Conservation (phyloP, 2,797 vertebrate species). For the Bradypus variegatus region DNA sequence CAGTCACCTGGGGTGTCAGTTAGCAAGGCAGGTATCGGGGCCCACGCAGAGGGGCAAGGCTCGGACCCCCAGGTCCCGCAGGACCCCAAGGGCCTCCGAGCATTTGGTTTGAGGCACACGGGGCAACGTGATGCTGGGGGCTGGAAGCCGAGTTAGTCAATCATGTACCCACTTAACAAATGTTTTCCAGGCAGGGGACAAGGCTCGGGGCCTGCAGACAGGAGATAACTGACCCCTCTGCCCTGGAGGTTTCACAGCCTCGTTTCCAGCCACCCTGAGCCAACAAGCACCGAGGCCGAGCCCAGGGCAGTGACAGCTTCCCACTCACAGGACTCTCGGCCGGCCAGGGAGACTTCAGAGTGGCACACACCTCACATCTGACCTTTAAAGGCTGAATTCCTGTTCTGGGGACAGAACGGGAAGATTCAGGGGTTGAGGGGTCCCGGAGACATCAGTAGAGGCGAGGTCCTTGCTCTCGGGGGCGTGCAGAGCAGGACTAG, state of each 20-base stretch:
- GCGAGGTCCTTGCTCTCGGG: fast-evolving
- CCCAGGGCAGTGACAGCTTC: not conserved
- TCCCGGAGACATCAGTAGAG: not conserved
- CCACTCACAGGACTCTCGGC: not conserved
- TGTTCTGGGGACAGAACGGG: not conserved
- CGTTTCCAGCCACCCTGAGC: not conserved
- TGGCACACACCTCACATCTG: not conserved
- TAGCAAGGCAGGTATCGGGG: not conserved
- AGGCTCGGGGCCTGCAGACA: not conserved
- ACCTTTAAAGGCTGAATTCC: not conserved
- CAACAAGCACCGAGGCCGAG: too few relatives aligned
- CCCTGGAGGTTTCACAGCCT: not conserved
- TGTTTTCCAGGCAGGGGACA: constrained; percentile 10
- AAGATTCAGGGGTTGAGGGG: not conserved
- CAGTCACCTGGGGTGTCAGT: not conserved
- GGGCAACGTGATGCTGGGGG: not conserved
- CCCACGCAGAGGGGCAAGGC: not conserved
- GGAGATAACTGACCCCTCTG: not conserved
- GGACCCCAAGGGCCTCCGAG: too few relatives aligned
- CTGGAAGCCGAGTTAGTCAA: constrained; percentile 30
- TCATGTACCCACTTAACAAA: not conserved
- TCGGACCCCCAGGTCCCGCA: constrained; percentile 10
- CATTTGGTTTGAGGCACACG: too few relatives aligned
- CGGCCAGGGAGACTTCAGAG: not conserved
- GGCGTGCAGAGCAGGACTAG: fast-evolving